These are phyloP conservation scores for Plebejus argus DNA, from an alignment of 2,888 invertebrate genomes.

Conservation along the genomic window DNA sequence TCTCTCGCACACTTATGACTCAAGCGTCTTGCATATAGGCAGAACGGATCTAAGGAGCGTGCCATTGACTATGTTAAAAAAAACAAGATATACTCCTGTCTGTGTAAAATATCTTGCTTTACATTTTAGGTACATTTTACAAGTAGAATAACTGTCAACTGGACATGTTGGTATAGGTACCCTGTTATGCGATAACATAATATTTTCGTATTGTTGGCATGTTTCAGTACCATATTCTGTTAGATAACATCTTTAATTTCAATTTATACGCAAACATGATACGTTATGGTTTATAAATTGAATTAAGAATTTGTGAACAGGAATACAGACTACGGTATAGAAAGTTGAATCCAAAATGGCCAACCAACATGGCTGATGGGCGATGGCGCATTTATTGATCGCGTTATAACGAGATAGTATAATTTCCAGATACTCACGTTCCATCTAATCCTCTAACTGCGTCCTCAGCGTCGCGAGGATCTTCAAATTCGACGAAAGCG, in stretches of 20 bases:
- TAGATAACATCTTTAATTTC: background rate
- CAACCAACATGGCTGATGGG: conserved; percentile 40
- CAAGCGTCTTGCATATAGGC: conserved; percentile 75
- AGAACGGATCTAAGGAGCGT: conserved; percentile 80
- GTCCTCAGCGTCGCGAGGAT: conserved; percentile 93
- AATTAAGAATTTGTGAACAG: background rate
- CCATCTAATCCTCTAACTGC: conserved; percentile 91
- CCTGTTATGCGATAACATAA: background rate
- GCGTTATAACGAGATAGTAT: background rate
- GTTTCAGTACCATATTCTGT: background rate
- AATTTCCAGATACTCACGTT: conserved; percentile 62
- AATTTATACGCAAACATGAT: background rate
- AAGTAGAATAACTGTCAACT: background rate
- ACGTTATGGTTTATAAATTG: background rate
- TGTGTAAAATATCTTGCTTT: background rate
- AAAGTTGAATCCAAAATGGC: conserved; percentile 42
- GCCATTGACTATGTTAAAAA: conserved; percentile 45
- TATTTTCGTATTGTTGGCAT: background rate
- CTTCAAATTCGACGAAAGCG: conserved; percentile 94
- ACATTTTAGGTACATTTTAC: background rate
- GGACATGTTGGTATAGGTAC: background rate
- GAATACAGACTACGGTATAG: background rate
- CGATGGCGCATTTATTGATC: background rate
- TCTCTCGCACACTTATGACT: conserved; percentile 79
- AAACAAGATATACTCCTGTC: background rate